Evolutionary conservation across 1,140 invertebrate genomes (phyloP).

Genomic region (Tetraneura akinire): DNA sequence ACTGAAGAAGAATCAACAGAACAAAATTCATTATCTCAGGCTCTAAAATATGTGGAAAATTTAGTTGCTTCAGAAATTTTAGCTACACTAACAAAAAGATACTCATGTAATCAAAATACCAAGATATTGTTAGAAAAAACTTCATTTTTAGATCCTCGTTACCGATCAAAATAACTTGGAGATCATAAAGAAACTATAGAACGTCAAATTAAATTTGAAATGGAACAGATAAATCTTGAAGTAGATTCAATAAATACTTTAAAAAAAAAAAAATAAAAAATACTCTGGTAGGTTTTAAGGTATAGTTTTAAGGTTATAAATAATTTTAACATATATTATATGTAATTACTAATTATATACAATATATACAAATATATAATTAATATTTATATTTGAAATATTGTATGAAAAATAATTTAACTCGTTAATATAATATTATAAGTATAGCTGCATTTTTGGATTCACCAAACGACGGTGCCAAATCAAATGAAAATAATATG

Average conservation of each 20-base stretch:
- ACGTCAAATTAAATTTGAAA: neutral
- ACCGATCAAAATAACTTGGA: neutral
- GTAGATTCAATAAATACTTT: neutral
- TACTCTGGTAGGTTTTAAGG: neutral
- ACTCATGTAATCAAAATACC: neutral
- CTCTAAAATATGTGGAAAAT: neutral
- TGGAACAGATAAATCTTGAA: neutral
- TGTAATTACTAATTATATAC: neutral
- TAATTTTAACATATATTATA: neutral
- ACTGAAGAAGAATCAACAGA: neutral
- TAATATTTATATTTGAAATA: neutral
- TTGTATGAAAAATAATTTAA: neutral
- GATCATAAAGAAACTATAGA: neutral
- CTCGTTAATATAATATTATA: neutral
- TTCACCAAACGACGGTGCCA: neutral
- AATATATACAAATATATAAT: neutral
- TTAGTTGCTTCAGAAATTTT: conserved; percentile 1
- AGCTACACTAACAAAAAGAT: neutral
- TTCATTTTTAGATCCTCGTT: neutral
- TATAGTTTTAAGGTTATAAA: neutral
- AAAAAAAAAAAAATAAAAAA: neutral
- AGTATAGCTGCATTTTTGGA: neutral
- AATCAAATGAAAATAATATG: neutral
- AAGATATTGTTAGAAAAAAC: neutral
- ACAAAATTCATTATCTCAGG: conserved; percentile 2